Evolutionary conservation across 2,888 invertebrate genomes (phyloP).

Genomic region (Saturnia pavonia): DNA sequence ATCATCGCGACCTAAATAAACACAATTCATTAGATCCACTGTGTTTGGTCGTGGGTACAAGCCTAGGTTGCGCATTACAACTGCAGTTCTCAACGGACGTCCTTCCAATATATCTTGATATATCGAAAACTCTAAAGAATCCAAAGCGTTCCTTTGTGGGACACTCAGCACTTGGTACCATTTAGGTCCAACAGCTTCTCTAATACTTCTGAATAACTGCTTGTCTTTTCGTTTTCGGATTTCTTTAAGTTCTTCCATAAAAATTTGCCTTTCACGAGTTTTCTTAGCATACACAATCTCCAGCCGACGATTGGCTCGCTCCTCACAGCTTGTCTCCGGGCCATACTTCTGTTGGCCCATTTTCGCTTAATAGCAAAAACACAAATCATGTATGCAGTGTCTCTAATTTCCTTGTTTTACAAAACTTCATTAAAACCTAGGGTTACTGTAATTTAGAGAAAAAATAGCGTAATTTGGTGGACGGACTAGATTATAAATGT

Average conservation of each 20-base stretch:
- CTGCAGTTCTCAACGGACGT: constrained; percentile 50
- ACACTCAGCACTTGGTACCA: constrained; percentile 74
- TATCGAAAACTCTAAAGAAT: constrained; percentile 52
- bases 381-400: constrained; percentile 9
- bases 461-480: constrained; percentile 26
- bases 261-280: constrained; percentile 57
- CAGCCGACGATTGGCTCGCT: constrained; percentile 43
- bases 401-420: background rate
- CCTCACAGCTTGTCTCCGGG: constrained; percentile 46
- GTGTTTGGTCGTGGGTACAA: constrained; percentile 53
- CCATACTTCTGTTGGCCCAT: constrained; percentile 47
- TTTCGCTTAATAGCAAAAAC: constrained; percentile 18
- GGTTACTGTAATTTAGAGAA: constrained; percentile 58
- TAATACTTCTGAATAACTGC: constrained; percentile 40
- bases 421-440: constrained; percentile 9
- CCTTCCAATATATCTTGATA: constrained; percentile 69
- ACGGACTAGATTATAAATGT: background rate
- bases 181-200: constrained; percentile 52
- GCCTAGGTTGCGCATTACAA: constrained; percentile 55
- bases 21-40: constrained; percentile 58
- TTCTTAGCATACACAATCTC: constrained; percentile 56
- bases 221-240: constrained; percentile 48
- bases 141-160: constrained; percentile 57
- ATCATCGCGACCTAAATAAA: constrained; percentile 55
- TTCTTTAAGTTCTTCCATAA: constrained; percentile 65